Evolutionary conservation across 2,113 vertebrate species (phyloP).

Genomic region (Euleptes europaea): DNA sequence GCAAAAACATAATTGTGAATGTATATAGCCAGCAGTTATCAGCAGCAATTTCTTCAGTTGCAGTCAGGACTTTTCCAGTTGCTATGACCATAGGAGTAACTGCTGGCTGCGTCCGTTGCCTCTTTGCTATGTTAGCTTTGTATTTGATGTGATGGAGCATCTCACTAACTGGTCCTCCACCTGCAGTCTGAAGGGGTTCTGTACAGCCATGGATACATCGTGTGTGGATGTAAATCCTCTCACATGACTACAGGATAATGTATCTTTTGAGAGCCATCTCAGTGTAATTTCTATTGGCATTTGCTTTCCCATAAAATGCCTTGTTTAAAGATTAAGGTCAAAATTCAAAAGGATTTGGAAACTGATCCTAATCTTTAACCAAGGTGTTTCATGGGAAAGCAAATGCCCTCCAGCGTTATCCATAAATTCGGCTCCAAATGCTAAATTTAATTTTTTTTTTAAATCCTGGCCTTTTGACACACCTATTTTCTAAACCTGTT

Average conservation of each 20-base stretch:
- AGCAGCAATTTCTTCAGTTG: background rate
- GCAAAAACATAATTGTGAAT: background rate
- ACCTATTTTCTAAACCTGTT: conserved; percentile 65
- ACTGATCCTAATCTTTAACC: background rate
- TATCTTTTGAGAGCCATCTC: too few relatives aligned
- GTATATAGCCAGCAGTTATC: background rate
- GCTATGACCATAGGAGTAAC: background rate
- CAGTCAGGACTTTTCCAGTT: background rate
- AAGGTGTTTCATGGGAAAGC: conserved; percentile 50
- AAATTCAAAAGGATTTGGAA: background rate
- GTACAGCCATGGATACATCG: too few relatives aligned
- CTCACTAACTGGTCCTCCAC: too few relatives aligned
- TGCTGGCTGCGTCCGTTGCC: background rate
- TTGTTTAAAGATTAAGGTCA: background rate
- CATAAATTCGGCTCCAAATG: conserved; percentile 38
- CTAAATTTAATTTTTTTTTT: conserved; percentile 43
- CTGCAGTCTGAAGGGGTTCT: too few relatives aligned
- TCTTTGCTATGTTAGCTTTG: too few relatives aligned
- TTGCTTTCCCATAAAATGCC: conserved; percentile 50
- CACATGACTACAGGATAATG: too few relatives aligned
- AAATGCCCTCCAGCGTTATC: conserved; percentile 34
- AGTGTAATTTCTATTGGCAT: background rate
- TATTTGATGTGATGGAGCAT: too few relatives aligned
- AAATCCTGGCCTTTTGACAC: conserved; percentile 63
- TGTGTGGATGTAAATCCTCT: too few relatives aligned